A percentile compares a stretch with the other conserved stretches of the same genome.
Conservation (phyloP, 2,888 invertebrate genomes). For the Eudasyphora cyanicolor region DNA sequence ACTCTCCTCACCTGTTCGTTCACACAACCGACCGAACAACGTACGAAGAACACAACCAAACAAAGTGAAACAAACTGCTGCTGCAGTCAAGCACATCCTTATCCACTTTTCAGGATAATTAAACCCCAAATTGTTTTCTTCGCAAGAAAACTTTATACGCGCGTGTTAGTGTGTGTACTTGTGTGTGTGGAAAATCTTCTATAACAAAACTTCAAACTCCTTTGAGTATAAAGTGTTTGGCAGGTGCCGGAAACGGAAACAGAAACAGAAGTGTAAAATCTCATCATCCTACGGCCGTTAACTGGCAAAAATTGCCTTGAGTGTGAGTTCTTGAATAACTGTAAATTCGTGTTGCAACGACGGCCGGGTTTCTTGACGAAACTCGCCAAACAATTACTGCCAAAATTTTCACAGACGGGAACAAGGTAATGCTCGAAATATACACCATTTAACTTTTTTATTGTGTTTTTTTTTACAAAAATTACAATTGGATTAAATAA, state of each 20-base stretch:
- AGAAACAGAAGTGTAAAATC: background rate
- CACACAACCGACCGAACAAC: background rate
- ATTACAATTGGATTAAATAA: too few species aligned
- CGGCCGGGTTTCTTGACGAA: constrained; percentile 71
- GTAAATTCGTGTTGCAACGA: constrained; percentile 55
- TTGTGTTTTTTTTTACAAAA: too few species aligned
- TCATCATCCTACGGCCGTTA: background rate
- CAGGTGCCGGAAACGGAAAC: background rate
- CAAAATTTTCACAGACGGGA: constrained; percentile 81
- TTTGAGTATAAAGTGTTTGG: constrained; percentile 40
- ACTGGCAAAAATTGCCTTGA: background rate
- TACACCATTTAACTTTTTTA: background rate
- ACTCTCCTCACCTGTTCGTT: background rate
- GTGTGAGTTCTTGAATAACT: constrained; percentile 35
- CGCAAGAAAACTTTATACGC: background rate
- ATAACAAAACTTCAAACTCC: constrained; percentile 50
- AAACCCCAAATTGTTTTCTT: constrained; percentile 73
- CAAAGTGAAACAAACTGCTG: constrained; percentile 17
- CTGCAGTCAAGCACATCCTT: constrained; percentile 52
- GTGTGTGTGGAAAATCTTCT: constrained; percentile 59
- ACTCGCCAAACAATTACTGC: constrained; percentile 75
- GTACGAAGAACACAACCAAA: background rate
- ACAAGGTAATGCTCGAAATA: constrained; percentile 77
- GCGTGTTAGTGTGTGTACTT: constrained; percentile 42
- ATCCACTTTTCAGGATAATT: constrained; percentile 74